phyloP scores from a whole-genome alignment of 2,113 vertebrate species.

The Cephalopterus ornatus region DNA sequence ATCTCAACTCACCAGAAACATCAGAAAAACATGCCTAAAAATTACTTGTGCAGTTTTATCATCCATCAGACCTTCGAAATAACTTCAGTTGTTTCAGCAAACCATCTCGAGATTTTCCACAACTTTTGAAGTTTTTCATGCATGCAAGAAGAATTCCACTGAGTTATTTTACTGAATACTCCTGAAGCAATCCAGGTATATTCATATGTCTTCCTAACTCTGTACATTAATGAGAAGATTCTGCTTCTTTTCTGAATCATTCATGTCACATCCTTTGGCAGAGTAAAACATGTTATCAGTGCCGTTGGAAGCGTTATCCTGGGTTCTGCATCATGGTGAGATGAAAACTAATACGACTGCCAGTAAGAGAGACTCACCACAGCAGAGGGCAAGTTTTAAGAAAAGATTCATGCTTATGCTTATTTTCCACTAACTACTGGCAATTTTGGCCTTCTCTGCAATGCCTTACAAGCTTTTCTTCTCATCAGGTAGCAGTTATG shows the following conservation, averaged over 20 bases:
- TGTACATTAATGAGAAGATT: background rate
- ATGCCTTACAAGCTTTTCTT: background rate
- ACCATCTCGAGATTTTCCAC: background rate
- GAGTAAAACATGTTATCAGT: background rate
- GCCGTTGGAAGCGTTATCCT: background rate
- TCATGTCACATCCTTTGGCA: background rate
- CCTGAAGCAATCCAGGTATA: background rate
- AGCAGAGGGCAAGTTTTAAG: slow-evolving; percentile 13
- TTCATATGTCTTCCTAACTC: background rate
- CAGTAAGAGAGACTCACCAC: background rate
- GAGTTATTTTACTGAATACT: background rate
- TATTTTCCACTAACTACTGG: slow-evolving; percentile 1
- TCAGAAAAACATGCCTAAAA: background rate
- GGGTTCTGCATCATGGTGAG: background rate
- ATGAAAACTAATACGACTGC: background rate
- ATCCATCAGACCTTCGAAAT: background rate
- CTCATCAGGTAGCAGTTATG: background rate
- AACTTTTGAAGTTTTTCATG: background rate
- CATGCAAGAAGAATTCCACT: background rate
- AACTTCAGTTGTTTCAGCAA: background rate
- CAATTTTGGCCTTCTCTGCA: background rate
- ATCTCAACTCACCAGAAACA: background rate
- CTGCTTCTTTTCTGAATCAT: background rate
- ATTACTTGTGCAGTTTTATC: background rate
- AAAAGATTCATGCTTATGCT: slow-evolving; percentile 14